Evolutionary conservation across 2,888 invertebrate genomes (phyloP).

Genomic region (Eupithecia pulchellata): DNA sequence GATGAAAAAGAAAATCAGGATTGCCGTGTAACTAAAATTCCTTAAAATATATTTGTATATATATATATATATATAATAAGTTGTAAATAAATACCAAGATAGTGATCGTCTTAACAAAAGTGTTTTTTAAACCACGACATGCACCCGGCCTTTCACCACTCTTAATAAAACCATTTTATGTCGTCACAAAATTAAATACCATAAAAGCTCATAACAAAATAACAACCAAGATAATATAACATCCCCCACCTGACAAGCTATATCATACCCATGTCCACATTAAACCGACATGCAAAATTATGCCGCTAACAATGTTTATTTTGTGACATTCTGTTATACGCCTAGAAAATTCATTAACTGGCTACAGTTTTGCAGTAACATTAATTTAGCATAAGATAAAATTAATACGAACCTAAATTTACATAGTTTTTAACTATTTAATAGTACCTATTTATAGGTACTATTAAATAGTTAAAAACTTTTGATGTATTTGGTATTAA

Average conservation of each 20-base stretch:
- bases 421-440: too few species aligned
- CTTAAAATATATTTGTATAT: too few species aligned
- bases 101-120: neutral
- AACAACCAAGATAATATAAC: conserved; percentile 44
- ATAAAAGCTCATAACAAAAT: conserved; percentile 35
- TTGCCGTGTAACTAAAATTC: neutral
- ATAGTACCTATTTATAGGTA: too few species aligned
- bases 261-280: conserved; percentile 65
- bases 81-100: neutral
- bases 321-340: conserved; percentile 17
- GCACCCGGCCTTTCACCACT: neutral
- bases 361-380: neutral
- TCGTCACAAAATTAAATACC: conserved; percentile 21
- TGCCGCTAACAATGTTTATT: conserved; percentile 22
- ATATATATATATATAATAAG: too few species aligned
- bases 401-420: too few species aligned
- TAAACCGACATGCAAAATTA: conserved; percentile 47
- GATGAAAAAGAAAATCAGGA: neutral
- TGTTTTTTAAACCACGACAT: neutral
- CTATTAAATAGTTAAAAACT: too few species aligned
- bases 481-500: too few species aligned
- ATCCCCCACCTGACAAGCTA: conserved; percentile 57
- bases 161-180: neutral
- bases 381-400: neutral
- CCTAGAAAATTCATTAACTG: neutral